Conservation (phyloP, 2,113 vertebrate species). For the Emydura subglobosa region DNA sequence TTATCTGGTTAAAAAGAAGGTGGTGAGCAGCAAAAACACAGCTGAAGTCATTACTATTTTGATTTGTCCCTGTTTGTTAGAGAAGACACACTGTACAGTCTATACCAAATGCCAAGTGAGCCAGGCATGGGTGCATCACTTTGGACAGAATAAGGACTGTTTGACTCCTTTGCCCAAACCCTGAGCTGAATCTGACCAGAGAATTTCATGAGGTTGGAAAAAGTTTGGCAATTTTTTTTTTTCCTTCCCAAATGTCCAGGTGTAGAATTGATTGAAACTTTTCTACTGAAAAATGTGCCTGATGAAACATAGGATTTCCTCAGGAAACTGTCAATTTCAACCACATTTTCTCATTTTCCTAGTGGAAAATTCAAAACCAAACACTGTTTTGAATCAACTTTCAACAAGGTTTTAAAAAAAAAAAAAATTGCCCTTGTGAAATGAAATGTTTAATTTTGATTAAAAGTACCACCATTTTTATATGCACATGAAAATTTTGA, state of each 20-base stretch:
- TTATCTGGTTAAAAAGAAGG: neutral
- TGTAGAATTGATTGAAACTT: neutral
- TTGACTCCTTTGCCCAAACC: neutral
- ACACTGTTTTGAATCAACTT: slow-evolving; percentile 8
- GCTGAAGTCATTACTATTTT: neutral
- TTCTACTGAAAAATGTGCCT: neutral
- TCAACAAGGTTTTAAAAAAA: slow-evolving; percentile 54
- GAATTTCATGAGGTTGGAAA: neutral
- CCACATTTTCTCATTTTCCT: neutral
- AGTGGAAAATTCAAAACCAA: neutral
- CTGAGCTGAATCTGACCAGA: neutral
- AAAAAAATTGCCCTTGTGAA: neutral
- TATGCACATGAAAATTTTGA: slow-evolving; percentile 21
- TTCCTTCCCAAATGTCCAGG: neutral
- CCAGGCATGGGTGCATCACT: neutral
- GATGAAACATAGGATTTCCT: slow-evolving; percentile 20
- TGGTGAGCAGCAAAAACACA: neutral
- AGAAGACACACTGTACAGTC: neutral
- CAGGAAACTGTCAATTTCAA: slow-evolving; percentile 1
- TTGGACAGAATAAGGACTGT: neutral
- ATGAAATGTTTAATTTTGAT: slow-evolving; percentile 42
- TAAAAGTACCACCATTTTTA: neutral
- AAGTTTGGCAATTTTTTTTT: neutral
- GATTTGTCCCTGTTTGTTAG: accelerated
- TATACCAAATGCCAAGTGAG: neutral